Base-by-base conservation (phyloP, 2,797 vertebrate species). In the Chrysocyon brachyurus region DNA sequence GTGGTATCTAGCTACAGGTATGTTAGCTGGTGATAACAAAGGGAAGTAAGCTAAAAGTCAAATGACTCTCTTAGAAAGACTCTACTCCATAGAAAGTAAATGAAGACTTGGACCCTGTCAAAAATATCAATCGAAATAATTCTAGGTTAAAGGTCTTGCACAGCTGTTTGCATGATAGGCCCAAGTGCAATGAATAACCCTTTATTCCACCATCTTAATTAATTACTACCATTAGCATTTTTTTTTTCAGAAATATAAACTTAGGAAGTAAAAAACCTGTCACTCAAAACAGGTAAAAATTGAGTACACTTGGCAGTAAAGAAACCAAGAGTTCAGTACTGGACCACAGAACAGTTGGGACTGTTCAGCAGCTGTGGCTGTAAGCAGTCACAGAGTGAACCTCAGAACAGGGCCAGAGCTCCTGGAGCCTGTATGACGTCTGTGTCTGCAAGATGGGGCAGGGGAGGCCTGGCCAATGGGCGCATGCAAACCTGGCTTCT, bases 201-300 rank as follows among this genome's bases (percentile, higher is more conserved):
- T 26, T 28, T 22, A 49, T n/a, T 26, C 17, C 26, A n/a, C 24
- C n/a, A 72, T 70, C 57, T 72, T 89, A n/a, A 90, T 89, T 40
- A 96, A 63, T 61, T 61, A 49, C 14, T 36, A n/a, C 11, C 4
- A 28, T 61, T 3, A 28, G 52, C 54, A 31, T 56, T 63, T 75
- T 79, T 68, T 68, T 97, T 70, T 46, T 84, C 64, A 96, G 77
- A 87, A 46, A 72, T 31, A 26, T 5, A 81, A 31, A 75, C 31
- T 61, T 68, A 57, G 73, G 11, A 86, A 79, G 16, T 33, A 54
- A 91, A 83, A 83, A 93, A 52, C 5, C 8, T 49, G 3, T 24
- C 70, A 77, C 16, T 68, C 24, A 19, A 70, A 57, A 75, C 19
- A 31, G 46, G n/a, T n/a, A 40, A 28, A 56, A 36, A 52, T 0